Conservation (phyloP, 2,888 invertebrate genomes). For the Artemia sinica region DNA sequence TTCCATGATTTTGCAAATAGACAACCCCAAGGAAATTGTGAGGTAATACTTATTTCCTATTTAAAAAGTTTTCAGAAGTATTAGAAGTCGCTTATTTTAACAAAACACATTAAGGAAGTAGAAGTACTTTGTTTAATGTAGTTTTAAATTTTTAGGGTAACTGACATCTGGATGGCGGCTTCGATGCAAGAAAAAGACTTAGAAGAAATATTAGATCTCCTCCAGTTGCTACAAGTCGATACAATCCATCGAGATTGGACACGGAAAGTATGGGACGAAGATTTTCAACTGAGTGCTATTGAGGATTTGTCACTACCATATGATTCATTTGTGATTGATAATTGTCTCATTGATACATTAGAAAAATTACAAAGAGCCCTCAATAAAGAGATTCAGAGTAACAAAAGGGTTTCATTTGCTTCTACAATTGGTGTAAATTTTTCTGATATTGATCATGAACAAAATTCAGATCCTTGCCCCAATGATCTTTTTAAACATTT, state of each 20-base stretch:
- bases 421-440: conserved; percentile 7
- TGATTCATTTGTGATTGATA: background rate
- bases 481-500: background rate
- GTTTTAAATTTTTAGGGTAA: too few species aligned
- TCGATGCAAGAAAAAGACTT: background rate
- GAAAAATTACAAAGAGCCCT: background rate
- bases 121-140: too few species aligned
- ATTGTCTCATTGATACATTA: background rate
- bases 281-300: background rate
- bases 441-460: background rate
- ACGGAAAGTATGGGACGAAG: conserved; percentile 2
- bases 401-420: background rate
- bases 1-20: too few species aligned
- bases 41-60: too few species aligned
- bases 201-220: conserved; percentile 8
- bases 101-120: too few species aligned
- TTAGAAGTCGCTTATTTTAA: too few species aligned
- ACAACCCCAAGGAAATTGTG: too few species aligned
- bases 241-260: conserved; percentile 10
- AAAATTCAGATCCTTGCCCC: background rate
- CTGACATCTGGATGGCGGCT: too few species aligned
- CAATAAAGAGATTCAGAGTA: background rate
- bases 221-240: background rate
- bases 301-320: background rate
- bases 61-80: too few species aligned